Conservation (phyloP, 2,113 vertebrate species). For the Plestiodon gilberti region DNA sequence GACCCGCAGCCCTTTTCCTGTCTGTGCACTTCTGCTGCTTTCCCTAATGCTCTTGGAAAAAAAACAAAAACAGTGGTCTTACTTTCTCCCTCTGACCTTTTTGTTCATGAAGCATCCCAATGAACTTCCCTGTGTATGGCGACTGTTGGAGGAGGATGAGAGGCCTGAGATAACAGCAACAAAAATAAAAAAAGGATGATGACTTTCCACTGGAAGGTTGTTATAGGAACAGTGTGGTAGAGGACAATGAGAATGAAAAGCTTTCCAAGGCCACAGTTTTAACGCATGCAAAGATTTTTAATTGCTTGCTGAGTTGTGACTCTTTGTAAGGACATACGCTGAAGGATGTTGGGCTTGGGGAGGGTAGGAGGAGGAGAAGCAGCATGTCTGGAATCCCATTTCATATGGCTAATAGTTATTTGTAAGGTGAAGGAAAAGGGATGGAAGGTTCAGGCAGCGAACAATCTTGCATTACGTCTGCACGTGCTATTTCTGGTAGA, state of each 20-base stretch:
- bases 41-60: not conserved
- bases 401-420: not conserved
- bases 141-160: not conserved
- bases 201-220: not conserved
- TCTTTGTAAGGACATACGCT: not conserved
- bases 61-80: too few relatives aligned
- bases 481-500: not conserved
- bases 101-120: not conserved
- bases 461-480: accelerated
- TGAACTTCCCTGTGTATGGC: not conserved
- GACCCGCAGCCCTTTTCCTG: not conserved
- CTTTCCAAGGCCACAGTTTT: not conserved
- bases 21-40: not conserved
- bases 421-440: not conserved
- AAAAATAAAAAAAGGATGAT: not conserved
- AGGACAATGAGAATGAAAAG: not conserved
- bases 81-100: not conserved
- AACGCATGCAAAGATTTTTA: not conserved
- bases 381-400: not conserved
- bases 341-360: conserved; percentile 2
- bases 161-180: not conserved
- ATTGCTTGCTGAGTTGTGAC: not conserved
- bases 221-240: not conserved
- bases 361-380: not conserved
- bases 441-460: accelerated